phyloP scores from a whole-genome alignment of 2,797 vertebrate species.

The Cirrhinus molitorella region DNA sequence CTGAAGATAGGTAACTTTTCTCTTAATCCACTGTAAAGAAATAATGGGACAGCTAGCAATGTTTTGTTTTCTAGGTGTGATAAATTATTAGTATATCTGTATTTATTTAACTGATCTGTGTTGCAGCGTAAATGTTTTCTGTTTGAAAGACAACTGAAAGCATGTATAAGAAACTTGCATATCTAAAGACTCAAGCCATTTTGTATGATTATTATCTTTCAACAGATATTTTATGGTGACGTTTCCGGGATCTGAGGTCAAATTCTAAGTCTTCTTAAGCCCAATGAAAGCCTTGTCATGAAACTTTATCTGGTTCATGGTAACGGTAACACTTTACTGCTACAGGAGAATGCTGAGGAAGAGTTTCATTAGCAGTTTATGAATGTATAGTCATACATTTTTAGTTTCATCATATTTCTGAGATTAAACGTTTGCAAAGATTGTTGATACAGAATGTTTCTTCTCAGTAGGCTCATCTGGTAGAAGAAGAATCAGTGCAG shows the following conservation, averaged over 20 bases:
- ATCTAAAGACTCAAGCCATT: no score
- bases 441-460: no score
- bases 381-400: no score
- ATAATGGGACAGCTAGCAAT: not conserved
- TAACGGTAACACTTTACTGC: slow-evolving; percentile 54
- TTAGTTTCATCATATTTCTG: no score
- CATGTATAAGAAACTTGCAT: no score
- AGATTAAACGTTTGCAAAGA: no score
- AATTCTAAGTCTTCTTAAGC: slow-evolving; percentile 71
- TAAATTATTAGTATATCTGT: slow-evolving; percentile 8
- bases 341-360: slow-evolving; percentile 34
- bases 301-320: slow-evolving; percentile 62
- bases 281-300: slow-evolving; percentile 69
- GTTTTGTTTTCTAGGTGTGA: not conserved
- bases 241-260: slow-evolving; percentile 68
- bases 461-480: no score
- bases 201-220: not conserved
- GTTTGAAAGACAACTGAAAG: no score
- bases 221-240: slow-evolving; percentile 74
- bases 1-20: not conserved
- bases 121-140: not conserved
- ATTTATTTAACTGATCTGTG: not conserved
- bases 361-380: slow-evolving; percentile 53
- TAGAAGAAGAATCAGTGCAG: not conserved
- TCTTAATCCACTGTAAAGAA: no score